Base-by-base conservation (phyloP, 2,797 vertebrate genomes). In the Scolopax bukidnonensis region DNA sequence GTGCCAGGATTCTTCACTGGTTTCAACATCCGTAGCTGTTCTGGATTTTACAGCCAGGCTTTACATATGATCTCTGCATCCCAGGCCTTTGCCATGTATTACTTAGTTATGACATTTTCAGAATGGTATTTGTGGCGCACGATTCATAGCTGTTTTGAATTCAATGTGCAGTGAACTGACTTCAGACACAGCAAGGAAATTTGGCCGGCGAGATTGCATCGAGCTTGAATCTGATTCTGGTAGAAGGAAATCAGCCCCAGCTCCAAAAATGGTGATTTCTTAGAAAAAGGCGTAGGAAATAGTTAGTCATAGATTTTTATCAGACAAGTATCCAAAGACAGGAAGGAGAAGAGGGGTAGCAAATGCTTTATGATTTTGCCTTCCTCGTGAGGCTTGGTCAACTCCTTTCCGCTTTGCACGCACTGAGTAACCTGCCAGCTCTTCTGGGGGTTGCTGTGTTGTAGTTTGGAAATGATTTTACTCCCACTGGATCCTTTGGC, bases 61-160 rank as follows among this genome's bases (percentile, higher is more conserved):
- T 94, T 95, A 45, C n/a, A 23, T 87, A 53, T 1, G 33, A 84
- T 93, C 68, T 82, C 77, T 87, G 74, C 67, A 83, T 90, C 94
- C 61, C 75, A 94, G 86, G 60, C 36, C 47, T 90, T 94, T 95
- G 77, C 81, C 41, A 68, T 91, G 67, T 87, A 77, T 94, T 95
- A 86, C 89, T 95, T 92, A 92, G 83, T 84, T 94, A 95, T 91
- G 90, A 96, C 91, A 71, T 96, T 97, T 92, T 90, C 95, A 83
- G 86, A 96, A 94, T 93, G 93, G 94, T 92, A 95, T 97, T 94
- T 92, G 74, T 89, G 74, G 78, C 89, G 60, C 9, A n/a, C 51
- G 0, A 59, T 92, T 96, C 83, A 36, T 93, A 68, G 56, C 93
- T 95, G 90, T 89, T 96, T 95, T 95, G 90, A 91, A 92, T 95